phyloP scores from a whole-genome alignment of 2,797 vertebrate species.

The Pseudopleuronectes americanus region DNA sequence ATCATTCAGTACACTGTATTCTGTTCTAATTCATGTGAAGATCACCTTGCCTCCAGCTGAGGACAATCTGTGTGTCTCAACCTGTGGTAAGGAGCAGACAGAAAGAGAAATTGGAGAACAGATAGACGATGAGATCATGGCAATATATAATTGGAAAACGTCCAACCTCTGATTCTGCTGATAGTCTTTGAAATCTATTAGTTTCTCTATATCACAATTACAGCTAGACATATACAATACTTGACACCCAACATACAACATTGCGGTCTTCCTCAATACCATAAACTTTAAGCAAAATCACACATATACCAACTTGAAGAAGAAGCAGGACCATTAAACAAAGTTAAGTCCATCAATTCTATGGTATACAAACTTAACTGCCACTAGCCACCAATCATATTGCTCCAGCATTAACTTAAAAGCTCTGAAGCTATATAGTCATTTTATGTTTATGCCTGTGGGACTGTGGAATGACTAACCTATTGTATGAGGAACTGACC shows the following conservation, averaged over 20 bases:
- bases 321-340: neutral
- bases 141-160: neutral
- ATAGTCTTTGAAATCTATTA: neutral
- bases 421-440: no score
- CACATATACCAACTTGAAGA: neutral
- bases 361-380: neutral
- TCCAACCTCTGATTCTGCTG: neutral
- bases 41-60: constrained; percentile 12
- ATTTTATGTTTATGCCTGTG: no score
- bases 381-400: no score
- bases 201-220: neutral
- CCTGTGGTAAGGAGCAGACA: neutral
- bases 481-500: no score
- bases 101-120: neutral
- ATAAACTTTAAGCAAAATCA: neutral
- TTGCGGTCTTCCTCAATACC: no score
- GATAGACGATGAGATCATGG: neutral
- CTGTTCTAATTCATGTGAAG: constrained; percentile 1
- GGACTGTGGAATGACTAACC: no score
- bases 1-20: neutral
- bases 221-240: neutral
- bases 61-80: neutral
- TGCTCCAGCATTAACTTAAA: no score
- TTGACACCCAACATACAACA: neutral
- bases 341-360: neutral